These are phyloP conservation scores for Aphodius sticticus DNA, from an alignment of 2,888 invertebrate genomes.

Conservation along the genomic window DNA sequence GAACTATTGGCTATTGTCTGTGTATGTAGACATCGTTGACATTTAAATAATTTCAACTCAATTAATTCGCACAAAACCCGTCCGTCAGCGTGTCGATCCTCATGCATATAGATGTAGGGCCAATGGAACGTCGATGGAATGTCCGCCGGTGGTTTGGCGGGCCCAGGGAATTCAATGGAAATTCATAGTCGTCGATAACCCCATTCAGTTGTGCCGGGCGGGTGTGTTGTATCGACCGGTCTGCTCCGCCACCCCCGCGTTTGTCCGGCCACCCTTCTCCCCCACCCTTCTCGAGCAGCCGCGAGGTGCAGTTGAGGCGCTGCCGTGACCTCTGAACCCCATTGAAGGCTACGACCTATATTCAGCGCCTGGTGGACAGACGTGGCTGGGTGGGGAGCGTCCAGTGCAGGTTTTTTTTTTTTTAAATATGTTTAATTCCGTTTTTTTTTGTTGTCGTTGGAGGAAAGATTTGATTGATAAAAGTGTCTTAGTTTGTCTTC, in stretches of 20 bases:
- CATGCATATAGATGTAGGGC: not conserved
- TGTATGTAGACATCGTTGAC: too few relatives aligned
- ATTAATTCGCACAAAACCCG: too few relatives aligned
- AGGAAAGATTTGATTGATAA: not conserved
- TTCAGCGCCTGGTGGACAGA: conserved; percentile 36
- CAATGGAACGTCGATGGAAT: conserved; percentile 12
- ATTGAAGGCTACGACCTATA: conserved; percentile 46
- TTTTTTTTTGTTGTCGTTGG: too few relatives aligned
- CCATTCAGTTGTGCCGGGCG: conserved; percentile 40
- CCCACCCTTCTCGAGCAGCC: conserved; percentile 19
- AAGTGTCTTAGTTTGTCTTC: too few relatives aligned
- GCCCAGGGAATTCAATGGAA: not conserved
- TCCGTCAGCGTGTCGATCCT: not conserved
- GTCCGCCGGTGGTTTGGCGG: not conserved
- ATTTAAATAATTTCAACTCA: too few relatives aligned
- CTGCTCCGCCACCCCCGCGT: conserved; percentile 35
- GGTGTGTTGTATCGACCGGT: conserved; percentile 40
- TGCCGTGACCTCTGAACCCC: conserved; percentile 47
- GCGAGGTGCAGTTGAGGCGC: conserved; percentile 44
- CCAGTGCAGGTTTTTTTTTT: too few relatives aligned
- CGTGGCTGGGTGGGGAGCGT: not conserved
- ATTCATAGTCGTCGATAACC: conserved; percentile 33
- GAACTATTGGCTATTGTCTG: too few relatives aligned
- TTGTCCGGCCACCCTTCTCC: conserved; percentile 30
- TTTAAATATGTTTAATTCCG: too few relatives aligned